Percentiles rank a stretch among this genome's conserved stretches.
Conservation (phyloP, 2,113 vertebrate species). For the Labrus mixtus region DNA sequence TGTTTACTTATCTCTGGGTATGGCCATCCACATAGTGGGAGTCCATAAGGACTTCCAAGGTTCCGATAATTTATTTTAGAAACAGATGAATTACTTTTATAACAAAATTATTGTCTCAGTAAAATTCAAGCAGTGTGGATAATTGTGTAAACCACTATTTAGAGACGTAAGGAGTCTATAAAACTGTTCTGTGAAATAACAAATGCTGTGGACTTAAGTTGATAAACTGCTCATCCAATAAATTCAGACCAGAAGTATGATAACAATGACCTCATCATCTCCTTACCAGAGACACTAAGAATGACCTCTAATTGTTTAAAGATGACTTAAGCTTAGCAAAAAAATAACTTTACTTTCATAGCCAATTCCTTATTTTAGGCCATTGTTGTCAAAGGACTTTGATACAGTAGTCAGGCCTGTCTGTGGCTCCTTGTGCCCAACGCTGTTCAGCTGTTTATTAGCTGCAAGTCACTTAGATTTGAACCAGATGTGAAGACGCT, state of each 20-base stretch:
- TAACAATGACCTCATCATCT: conserved; percentile 6
- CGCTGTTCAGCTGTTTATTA: conserved; percentile 47
- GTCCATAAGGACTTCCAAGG: background rate
- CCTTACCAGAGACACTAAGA: background rate
- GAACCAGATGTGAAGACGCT: conserved; percentile 69
- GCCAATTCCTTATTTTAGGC: conserved; percentile 4
- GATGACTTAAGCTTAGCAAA: conserved; percentile 10
- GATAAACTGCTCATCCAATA: background rate
- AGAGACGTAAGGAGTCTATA: background rate
- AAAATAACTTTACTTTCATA: background rate
- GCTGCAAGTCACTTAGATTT: conserved; percentile 52
- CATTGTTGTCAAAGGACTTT: background rate
- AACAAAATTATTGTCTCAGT: background rate
- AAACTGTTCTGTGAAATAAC: conserved; percentile 9
- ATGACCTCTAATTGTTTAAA: background rate
- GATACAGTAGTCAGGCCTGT: conserved; percentile 15
- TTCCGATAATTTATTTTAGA: background rate
- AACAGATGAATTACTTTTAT: background rate
- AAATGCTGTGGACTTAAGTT: background rate
- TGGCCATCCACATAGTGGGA: background rate
- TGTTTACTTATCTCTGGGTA: conserved; percentile 9
- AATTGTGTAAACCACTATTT: background rate
- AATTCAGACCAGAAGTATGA: conserved; percentile 11
- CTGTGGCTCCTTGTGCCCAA: conserved; percentile 11
- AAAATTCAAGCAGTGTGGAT: background rate